Percentiles rank a stretch among this genome's conserved stretches.
Evolutionary conservation across 2,113 vertebrate genomes (phyloP).

Genomic region (Procavia capensis): DNA sequence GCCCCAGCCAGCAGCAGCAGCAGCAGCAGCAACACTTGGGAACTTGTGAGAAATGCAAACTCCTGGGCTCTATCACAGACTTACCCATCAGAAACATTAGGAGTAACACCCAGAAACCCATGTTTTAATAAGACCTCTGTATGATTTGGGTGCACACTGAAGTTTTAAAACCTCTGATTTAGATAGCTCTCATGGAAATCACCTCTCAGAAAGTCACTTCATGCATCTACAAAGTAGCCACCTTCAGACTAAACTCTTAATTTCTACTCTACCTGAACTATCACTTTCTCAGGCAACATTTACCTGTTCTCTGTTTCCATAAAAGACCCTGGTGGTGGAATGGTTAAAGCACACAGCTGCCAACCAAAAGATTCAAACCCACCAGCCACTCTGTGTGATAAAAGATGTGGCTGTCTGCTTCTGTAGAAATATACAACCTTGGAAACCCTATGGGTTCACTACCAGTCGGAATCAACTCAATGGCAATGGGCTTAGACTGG

Average conservation of each 20-base stretch:
- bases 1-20: neutral
- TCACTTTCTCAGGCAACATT: neutral
- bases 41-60: neutral
- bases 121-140: neutral
- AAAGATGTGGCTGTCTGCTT: no score
- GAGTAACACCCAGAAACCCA: accelerated
- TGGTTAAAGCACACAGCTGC: no score
- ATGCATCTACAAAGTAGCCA: neutral
- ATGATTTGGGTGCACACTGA: neutral
- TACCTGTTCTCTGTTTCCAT: neutral
- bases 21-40: no score
- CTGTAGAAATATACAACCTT: no score
- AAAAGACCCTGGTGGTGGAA: no score
- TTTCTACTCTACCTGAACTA: neutral
- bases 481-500: no score
- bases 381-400: no score
- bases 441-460: no score
- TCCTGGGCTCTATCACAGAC: neutral
- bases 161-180: neutral
- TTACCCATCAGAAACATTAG: neutral
- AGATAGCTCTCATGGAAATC: neutral
- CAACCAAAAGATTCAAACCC: no score
- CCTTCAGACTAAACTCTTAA: neutral
- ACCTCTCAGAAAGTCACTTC: neutral
- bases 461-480: no score